Base-by-base conservation (phyloP, 2,113 vertebrate species). In the Xiphorhynchus elegans region DNA sequence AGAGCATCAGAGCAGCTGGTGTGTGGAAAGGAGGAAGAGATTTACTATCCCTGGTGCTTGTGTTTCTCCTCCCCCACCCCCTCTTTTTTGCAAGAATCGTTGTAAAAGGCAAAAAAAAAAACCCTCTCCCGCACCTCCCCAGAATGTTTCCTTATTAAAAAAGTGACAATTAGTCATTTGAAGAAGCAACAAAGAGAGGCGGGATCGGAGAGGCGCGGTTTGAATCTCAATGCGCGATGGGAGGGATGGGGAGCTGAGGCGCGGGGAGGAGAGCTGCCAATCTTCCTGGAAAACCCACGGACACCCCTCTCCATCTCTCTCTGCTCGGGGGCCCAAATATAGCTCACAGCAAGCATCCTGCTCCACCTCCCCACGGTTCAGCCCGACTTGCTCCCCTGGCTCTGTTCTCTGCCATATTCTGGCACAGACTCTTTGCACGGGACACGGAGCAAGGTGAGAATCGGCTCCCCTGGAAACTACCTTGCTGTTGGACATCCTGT, bases 151-250 rank as follows among this genome's bases (percentile, higher is more conserved):
- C 62, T 87, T 81, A 85, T 84, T 84, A 84, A 91, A 80, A 91
- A 81, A 91, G 79, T 79, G 90, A 80, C 94, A 94, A 95, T 94
- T 94, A 97, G 94, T 94, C 95, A 89, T 92, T 86, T 79, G 87
- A 94, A 79, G 75, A 88, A 88, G 84, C 75, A 84, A 85, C 93
- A 90, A 95, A 90, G 93, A 83, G 63, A 89, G 50, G n/a, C 46
- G 0, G 84, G 28, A 4, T 24, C 3, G 4, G 42, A 90, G 87
- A 80, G 55, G 77, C 47, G 5, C 14, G 14, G 69, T 80, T 83
- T 79, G 96, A 83, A 97, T 96, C 76, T 94, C 94, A 95, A 93
- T 95, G 92, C 53, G 52, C 75, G 60, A 31, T 37, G 94, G 75
- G 88, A 96, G 75, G 82, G 84, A 33, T 6, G 39, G 67, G 50